phyloP scores from a whole-genome alignment of 1,140 invertebrate genomes.

The Hyposmocoma kahamanoa region DNA sequence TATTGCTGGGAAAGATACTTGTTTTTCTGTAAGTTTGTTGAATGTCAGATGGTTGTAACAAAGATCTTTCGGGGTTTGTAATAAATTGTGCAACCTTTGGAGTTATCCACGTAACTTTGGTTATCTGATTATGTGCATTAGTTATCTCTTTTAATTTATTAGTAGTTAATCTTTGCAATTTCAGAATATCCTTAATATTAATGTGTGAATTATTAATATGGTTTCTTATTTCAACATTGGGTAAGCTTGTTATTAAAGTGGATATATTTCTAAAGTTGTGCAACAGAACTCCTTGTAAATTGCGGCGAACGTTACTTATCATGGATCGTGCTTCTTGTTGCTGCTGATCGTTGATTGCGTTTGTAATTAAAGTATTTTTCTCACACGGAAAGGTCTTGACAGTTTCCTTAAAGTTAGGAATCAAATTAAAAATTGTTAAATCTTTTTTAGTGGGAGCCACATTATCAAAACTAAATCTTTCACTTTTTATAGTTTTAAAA shows the following conservation, averaged over 20 bases:
- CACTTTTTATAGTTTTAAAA: too few relatives aligned
- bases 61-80: neutral
- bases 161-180: neutral
- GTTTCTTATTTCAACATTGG: neutral
- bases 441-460: too few relatives aligned
- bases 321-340: neutral
- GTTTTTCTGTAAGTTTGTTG: too few relatives aligned
- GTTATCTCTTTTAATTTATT: neutral
- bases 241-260: neutral
- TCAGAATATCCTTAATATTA: neutral
- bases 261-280: neutral
- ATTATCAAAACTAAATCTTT: too few relatives aligned
- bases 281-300: neutral
- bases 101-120: neutral
- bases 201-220: neutral
- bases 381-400: too few relatives aligned
- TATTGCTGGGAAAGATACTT: too few relatives aligned
- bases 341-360: neutral
- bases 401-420: too few relatives aligned
- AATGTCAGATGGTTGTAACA: too few relatives aligned
- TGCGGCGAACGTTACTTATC: neutral
- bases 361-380: too few relatives aligned
- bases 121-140: neutral
- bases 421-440: too few relatives aligned
- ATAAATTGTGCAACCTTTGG: neutral